Conservation (phyloP, 2,888 invertebrate species). For the Leptothorax acervorum region DNA sequence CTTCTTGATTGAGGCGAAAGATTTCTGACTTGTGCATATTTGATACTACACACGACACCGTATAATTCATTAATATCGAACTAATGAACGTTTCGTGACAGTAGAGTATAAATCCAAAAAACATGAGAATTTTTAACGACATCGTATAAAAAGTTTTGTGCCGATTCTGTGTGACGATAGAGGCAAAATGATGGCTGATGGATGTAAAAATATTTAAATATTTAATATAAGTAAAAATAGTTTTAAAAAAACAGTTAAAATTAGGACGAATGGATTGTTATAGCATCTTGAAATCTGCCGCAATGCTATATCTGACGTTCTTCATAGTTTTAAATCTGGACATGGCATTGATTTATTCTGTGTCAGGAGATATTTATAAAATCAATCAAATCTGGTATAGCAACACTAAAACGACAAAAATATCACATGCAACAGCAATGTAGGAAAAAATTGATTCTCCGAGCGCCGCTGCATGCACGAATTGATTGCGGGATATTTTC, state of each 20-base stretch:
- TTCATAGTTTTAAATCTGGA: not conserved
- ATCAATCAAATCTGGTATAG: not conserved
- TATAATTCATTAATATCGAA: conserved; percentile 46
- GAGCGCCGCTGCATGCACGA: not conserved
- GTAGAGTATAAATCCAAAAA: conserved; percentile 25
- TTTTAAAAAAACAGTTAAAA: not conserved
- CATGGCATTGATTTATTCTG: not conserved
- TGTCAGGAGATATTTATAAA: conserved; percentile 11
- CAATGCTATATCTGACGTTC: not conserved
- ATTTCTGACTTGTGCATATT: conserved; percentile 39
- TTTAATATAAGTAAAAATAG: not conserved
- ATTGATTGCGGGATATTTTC: conserved; percentile 9
- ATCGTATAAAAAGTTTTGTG: conserved; percentile 5
- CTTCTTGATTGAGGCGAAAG: conserved; percentile 12
- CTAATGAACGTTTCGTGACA: conserved; percentile 41
- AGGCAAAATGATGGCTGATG: not conserved
- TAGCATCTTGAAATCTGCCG: not conserved
- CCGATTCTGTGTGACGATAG: not conserved
- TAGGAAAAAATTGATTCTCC: not conserved
- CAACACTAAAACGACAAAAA: not conserved
- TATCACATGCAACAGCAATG: not conserved
- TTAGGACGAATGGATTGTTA: not conserved
- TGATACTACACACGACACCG: not conserved
- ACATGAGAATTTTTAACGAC: conserved; percentile 15
- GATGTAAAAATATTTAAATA: conserved; percentile 9